Evolutionary conservation across 2,113 vertebrate species (phyloP).

Genomic region (Chloropsis cyanopogon): DNA sequence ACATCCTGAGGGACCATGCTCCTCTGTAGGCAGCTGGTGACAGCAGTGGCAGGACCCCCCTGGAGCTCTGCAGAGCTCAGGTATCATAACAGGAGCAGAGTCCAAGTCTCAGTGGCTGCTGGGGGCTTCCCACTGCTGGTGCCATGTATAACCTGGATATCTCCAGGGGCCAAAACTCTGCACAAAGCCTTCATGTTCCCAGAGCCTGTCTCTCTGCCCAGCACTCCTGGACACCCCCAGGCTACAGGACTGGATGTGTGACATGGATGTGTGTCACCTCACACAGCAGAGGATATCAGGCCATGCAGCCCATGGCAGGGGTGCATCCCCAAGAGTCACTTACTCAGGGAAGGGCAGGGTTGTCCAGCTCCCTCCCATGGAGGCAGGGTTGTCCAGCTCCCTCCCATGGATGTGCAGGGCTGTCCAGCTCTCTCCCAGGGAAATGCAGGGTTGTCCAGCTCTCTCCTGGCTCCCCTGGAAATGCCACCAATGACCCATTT

Average conservation of each 20-base stretch:
- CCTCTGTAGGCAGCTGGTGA: neutral
- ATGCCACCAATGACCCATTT: fast-evolving
- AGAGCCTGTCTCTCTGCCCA: neutral
- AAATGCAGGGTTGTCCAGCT: neutral
- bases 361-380: neutral
- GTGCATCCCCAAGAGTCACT: neutral
- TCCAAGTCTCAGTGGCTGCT: neutral
- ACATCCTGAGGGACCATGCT: neutral
- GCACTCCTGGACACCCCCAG: neutral
- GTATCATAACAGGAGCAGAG: neutral
- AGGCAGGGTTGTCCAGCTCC: neutral
- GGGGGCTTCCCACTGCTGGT: neutral
- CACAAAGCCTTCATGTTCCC: fast-evolving
- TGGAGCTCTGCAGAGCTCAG: neutral
- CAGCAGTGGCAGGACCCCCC: neutral
- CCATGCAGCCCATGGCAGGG: fast-evolving
- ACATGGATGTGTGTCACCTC: too few species aligned
- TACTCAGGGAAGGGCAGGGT: too few species aligned
- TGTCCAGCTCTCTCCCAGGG: neutral
- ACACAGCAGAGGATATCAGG: neutral
- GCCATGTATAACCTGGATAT: too few species aligned
- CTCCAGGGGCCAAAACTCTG: neutral
- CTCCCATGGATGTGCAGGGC: neutral
- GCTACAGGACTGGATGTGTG: neutral
- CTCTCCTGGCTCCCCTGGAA: neutral